Conservation (phyloP, 2,888 invertebrate genomes). For the Oxyteleia sp. region DNA sequence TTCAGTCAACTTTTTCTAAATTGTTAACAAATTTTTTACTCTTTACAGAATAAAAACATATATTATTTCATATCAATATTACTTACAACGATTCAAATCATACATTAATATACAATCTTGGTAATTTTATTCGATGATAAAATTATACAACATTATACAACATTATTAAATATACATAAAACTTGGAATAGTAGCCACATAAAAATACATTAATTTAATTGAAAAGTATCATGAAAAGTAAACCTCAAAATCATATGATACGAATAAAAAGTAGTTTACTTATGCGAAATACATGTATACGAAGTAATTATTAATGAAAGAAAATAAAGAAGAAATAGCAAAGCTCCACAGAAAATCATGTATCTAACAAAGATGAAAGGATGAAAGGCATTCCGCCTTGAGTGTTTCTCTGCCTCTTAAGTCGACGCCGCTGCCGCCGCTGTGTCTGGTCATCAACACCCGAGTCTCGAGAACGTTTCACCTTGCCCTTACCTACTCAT, state of each 20-base stretch:
- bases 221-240: slow-evolving; percentile 1
- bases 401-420: slow-evolving; percentile 77
- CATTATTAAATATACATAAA: no score
- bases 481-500: slow-evolving; percentile 76
- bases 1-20: no score
- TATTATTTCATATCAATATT: no score
- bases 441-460: slow-evolving; percentile 84
- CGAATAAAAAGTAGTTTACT: slow-evolving; percentile 23
- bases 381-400: slow-evolving; percentile 86
- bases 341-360: slow-evolving; percentile 64
- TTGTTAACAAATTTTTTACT: no score
- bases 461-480: slow-evolving; percentile 77
- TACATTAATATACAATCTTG: no score
- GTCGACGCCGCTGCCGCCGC: slow-evolving; percentile 80
- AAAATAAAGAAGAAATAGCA: slow-evolving; percentile 64
- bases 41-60: no score
- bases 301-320: slow-evolving; percentile 64
- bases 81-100: no score
- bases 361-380: slow-evolving; percentile 83
- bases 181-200: no score
- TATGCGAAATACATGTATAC: slow-evolving; percentile 21
- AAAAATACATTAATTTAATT: slow-evolving; percentile 13
- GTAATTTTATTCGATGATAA: no score
- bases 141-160: no score
- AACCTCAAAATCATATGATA: neutral